These are phyloP conservation scores for Andricus grossulariae DNA, from an alignment of 1,140 invertebrate genomes.

Conservation along the genomic window DNA sequence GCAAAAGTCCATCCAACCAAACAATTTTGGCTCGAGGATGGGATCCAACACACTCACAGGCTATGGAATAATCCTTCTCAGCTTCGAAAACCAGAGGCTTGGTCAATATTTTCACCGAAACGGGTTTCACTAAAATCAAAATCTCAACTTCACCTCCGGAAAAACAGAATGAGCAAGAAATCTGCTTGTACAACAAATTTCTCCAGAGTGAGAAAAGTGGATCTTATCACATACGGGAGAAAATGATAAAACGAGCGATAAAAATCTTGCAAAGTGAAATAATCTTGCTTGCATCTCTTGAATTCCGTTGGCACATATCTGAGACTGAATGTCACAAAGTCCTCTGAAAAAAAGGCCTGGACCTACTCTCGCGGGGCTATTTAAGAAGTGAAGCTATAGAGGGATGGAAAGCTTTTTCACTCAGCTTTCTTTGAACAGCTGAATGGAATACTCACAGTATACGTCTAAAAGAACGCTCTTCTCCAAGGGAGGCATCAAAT, in stretches of 20 bases:
- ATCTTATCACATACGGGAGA: conserved; percentile 19
- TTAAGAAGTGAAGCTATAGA: conserved; percentile 14
- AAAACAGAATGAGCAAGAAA: conserved; percentile 19
- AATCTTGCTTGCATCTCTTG: conserved; percentile 31
- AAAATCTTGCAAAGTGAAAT: conserved; percentile 30
- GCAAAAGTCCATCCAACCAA: conserved; percentile 87
- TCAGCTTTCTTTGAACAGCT: background rate
- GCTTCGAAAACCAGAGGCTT: conserved; percentile 86
- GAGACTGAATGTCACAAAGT: background rate
- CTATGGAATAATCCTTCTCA: conserved; percentile 84
- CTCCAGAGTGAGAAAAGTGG: background rate
- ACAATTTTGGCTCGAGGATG: conserved; percentile 87
- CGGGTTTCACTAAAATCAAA: conserved; percentile 82
- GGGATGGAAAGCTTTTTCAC: conserved; percentile 15
- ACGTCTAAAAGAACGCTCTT: conserved; percentile 87
- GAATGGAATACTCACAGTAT: conserved; percentile 80
- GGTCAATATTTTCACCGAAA: conserved; percentile 83
- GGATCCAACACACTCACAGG: conserved; percentile 88
- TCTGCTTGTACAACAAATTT: conserved; percentile 11
- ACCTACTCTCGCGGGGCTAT: conserved; percentile 29
- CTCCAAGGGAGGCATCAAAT: conserved; percentile 87
- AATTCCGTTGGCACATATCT: conserved; percentile 29
- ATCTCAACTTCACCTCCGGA: conserved; percentile 11
- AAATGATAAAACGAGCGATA: conserved; percentile 31
- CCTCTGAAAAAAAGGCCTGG: conserved; percentile 11